phyloP scores from a whole-genome alignment of 2,797 vertebrate genomes.

The Hemitrygon akajei region DNA sequence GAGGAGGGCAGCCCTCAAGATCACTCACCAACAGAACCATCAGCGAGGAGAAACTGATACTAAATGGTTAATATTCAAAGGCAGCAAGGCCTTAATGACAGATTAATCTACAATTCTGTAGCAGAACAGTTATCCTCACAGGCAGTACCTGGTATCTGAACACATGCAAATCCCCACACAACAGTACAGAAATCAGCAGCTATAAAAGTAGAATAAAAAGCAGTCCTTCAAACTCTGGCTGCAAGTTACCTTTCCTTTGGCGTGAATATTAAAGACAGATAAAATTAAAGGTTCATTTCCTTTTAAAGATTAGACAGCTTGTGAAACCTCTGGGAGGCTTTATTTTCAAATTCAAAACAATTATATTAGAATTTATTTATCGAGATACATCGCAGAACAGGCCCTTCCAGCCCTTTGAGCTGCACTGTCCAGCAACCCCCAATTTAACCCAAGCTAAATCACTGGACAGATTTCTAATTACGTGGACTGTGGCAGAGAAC shows the following conservation, averaged over 20 bases:
- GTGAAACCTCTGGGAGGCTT: not conserved
- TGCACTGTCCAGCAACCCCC: no score
- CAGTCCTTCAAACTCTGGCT: not conserved
- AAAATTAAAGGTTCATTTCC: not conserved
- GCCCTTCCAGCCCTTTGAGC: no score
- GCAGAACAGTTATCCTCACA: not conserved
- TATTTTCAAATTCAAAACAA: not conserved
- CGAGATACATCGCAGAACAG: no score
- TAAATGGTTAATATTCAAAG: no score
- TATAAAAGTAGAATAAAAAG: not conserved
- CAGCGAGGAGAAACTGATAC: no score
- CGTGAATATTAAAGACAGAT: not conserved
- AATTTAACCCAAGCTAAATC: no score
- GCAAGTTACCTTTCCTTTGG: not conserved
- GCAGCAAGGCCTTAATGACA: not conserved
- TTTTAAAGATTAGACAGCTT: not conserved
- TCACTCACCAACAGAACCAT: no score
- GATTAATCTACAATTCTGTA: not conserved
- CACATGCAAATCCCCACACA: no score
- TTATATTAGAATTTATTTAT: not conserved
- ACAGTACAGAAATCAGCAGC: not conserved
- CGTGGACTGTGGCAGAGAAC: no score
- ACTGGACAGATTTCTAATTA: no score
- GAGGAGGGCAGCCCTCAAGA: no score
- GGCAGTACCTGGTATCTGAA: not conserved